Evolutionary conservation across 1,140 invertebrate genomes (phyloP).

Genomic region (Plodia interpunctella): DNA sequence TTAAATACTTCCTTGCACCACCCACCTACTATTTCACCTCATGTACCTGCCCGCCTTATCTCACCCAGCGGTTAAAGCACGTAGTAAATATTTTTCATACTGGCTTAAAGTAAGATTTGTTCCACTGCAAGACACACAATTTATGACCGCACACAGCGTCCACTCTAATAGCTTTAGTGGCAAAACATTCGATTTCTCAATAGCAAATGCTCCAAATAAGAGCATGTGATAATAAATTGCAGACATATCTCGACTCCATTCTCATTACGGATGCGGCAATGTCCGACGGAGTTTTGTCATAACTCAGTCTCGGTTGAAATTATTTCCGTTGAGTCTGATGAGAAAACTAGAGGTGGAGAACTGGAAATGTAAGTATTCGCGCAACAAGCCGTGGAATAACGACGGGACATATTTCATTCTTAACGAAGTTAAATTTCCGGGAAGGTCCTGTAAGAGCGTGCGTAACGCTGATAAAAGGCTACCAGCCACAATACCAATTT

Average conservation of each 20-base stretch:
- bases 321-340: conserved; percentile 74
- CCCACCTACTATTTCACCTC: conserved; percentile 55
- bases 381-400: conserved; percentile 73
- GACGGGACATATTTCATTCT: conserved; percentile 73
- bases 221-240: conserved; percentile 70
- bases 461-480: conserved; percentile 70
- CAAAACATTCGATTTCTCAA: conserved; percentile 44
- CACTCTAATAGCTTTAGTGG: conserved; percentile 21
- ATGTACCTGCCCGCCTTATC: conserved; percentile 36
- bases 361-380: conserved; percentile 71
- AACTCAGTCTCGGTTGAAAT: conserved; percentile 75
- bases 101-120: conserved; percentile 17
- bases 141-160: conserved; percentile 10
- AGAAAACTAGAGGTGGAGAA: conserved; percentile 73
- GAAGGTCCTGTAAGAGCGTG: conserved; percentile 61
- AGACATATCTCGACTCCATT: conserved; percentile 69
- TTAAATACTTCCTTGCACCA: conserved; percentile 69
- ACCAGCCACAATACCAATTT: conserved; percentile 47
- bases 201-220: conserved; percentile 31
- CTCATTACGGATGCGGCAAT: conserved; percentile 74
- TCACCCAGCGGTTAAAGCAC: conserved; percentile 21
- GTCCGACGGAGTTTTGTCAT: conserved; percentile 74
- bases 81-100: conserved; percentile 24
- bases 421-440: conserved; percentile 74
- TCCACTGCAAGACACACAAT: neutral